phyloP scores from a whole-genome alignment of 2,888 invertebrate genomes.

The Chrysotoxum bicinctum region DNA sequence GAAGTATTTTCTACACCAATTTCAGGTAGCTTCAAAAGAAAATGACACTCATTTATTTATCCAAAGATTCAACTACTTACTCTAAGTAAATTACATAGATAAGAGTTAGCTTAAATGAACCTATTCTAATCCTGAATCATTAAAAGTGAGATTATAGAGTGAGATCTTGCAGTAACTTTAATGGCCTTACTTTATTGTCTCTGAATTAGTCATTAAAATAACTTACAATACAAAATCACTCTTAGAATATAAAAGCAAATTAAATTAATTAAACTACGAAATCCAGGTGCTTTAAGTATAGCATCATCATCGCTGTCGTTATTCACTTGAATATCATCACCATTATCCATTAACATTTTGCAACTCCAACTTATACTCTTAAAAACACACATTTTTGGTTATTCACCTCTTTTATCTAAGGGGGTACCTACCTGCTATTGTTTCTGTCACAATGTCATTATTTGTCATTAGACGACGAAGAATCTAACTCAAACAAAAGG shows the following conservation, averaged over 20 bases:
- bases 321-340: constrained; percentile 1
- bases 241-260: constrained; percentile 4
- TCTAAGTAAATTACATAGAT: not conserved
- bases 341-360: constrained; percentile 10
- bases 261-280: constrained; percentile 18
- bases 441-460: constrained; percentile 17
- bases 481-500: not conserved
- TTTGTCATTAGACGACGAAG: constrained; percentile 16
- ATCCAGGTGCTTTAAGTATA: constrained; percentile 2
- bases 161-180: not conserved
- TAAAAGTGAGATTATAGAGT: not conserved
- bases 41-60: no score
- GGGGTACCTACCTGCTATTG: not conserved
- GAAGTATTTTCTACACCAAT: no score
- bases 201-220: constrained; percentile 6
- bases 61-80: no score
- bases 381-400: constrained; percentile 2
- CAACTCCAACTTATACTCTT: not conserved
- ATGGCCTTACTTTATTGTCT: not conserved
- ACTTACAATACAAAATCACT: constrained; percentile 6
- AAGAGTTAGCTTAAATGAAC: not conserved
- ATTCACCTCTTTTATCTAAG: constrained; percentile 14
- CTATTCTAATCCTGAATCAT: not conserved
- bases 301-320: constrained; percentile 9
- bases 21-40: no score